Base-by-base conservation (phyloP, 1,140 invertebrate species). In the Zaprionus davidi region DNA sequence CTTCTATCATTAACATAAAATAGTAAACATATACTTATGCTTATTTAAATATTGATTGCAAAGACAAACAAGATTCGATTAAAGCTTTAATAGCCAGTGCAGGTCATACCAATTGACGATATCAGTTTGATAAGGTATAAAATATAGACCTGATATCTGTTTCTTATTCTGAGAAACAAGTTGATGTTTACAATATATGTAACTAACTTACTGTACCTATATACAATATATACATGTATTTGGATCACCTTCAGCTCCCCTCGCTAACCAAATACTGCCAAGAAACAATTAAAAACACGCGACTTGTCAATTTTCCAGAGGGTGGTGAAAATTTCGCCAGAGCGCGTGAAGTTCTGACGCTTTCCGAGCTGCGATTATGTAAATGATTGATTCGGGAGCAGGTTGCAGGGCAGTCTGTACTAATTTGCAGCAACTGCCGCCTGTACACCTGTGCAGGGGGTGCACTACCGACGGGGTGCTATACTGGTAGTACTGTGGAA, bases 231-330 rank as follows among this genome's bases (percentile, higher is more conserved):
- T 9, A 46, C 13, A 24, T 59, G 6, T 4, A 41, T 12, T 49
- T 31, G n/a, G 12, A 20, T 17, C 13, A n/a, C 3, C n/a, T 63
- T 20, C n/a, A 44, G 26, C 24, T 24, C 46, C 46, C 62, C 17
- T 13, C 34, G 34, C 17, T n/a, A 17, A 49, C 11, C 44, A n/a
- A 70, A 69, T 63, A 51, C 79, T 58, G 56, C 22, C 26, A 24
- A 34, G 44, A 53, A 66, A 62, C 70, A 84, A 84, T 84, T 84
- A 84, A 84, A 84, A 84, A 67, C 82, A 85, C 82, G 82, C 78
- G 72, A 81, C 46, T 75, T 85, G 70, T 74, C 59, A 76, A 84
- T 85, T 85, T 85, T 58, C 36, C 53, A 55, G 55, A 58, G 55
- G 20, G 46, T 51, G 46, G 46, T 51, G 57, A 67, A 41, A 46